Evolutionary conservation across 35 echinoderm and acorn worm species (phyloP).

Genomic region (Apostichopus japonicus): DNA sequence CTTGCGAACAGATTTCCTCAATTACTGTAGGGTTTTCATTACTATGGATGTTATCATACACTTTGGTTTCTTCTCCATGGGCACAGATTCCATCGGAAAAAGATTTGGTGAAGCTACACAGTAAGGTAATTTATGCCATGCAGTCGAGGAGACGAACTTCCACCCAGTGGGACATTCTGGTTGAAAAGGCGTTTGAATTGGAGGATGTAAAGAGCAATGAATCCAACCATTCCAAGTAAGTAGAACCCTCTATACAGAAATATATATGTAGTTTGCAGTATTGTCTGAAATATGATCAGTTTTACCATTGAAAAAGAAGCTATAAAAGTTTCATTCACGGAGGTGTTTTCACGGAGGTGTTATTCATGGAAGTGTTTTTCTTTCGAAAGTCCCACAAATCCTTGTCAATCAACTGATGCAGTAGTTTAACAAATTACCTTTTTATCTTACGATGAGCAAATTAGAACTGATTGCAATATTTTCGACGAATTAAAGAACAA

Average conservation of each 20-base stretch:
- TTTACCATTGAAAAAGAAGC: neutral
- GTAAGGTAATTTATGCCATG: constrained; percentile 87
- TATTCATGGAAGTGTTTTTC: too few relatives aligned
- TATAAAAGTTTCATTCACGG: too few relatives aligned
- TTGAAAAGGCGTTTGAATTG: constrained; percentile 80
- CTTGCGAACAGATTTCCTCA: too few relatives aligned
- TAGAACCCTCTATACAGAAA: neutral
- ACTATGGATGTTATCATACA: too few relatives aligned
- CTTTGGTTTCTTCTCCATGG: neutral
- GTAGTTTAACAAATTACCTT: too few relatives aligned
- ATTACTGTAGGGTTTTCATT: too few relatives aligned
- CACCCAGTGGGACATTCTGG: constrained; percentile 84
- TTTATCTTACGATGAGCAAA: too few relatives aligned
- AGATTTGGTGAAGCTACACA: constrained; percentile 87
- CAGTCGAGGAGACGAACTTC: constrained; percentile 81
- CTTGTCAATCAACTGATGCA: too few relatives aligned
- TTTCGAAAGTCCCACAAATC: too few relatives aligned
- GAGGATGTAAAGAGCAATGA: constrained; percentile 94
- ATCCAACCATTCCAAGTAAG: constrained; percentile 75
- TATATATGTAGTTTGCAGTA: neutral
- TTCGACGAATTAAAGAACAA: too few relatives aligned
- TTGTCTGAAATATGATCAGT: neutral
- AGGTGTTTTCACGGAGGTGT: too few relatives aligned
- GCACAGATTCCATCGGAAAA: constrained; percentile 86
- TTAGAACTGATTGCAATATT: too few relatives aligned